Evolutionary conservation across 2,113 vertebrate species (phyloP).

Genomic region (Solenodon paradoxus): DNA sequence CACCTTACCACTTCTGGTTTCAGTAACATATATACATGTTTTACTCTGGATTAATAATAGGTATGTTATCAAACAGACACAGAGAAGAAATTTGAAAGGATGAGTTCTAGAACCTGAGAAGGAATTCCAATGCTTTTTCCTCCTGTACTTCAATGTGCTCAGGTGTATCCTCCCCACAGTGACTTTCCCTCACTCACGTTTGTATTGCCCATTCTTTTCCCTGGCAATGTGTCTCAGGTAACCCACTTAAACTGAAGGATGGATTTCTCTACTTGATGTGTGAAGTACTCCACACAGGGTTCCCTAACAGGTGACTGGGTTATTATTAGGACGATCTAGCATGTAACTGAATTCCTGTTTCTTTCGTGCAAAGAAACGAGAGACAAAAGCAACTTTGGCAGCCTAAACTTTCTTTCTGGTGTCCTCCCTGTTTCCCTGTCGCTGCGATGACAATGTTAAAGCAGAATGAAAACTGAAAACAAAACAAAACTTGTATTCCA

Average conservation of each 20-base stretch:
- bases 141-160: not conserved
- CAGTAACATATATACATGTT: not conserved
- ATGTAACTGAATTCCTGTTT: not conserved
- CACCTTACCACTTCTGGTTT: not conserved
- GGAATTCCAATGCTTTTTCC: slow-evolving; percentile 20
- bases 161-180: not conserved
- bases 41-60: slow-evolving; percentile 21
- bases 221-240: not conserved
- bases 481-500: not conserved
- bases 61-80: slow-evolving; percentile 17
- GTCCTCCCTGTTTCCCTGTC: not conserved
- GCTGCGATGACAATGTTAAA: slow-evolving; percentile 1
- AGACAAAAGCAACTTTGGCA: not conserved
- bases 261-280: slow-evolving; percentile 2
- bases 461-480: slow-evolving; percentile 21
- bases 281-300: not conserved
- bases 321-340: not conserved
- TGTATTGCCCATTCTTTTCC: not conserved
- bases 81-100: slow-evolving; percentile 35
- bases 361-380: not conserved
- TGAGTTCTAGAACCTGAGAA: not conserved
- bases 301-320: not conserved
- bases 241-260: not conserved
- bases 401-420: slow-evolving; percentile 11
- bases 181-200: not conserved